These are phyloP conservation scores for Pentalonia nigronervosa DNA, from an alignment of 1,140 invertebrate species.

Conservation along the genomic window DNA sequence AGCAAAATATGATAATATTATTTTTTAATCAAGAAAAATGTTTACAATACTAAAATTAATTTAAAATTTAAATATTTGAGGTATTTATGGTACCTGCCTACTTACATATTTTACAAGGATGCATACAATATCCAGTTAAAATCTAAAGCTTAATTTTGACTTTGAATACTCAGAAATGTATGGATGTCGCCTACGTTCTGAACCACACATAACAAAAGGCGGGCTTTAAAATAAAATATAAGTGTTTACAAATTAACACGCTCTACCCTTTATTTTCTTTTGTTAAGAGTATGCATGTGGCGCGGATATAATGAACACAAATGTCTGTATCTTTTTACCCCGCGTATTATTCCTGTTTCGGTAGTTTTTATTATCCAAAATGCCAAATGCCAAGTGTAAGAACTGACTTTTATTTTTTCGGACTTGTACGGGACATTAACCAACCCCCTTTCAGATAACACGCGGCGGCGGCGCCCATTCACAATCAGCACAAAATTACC, in stretches of 20 bases:
- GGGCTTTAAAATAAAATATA: background rate
- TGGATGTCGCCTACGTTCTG: background rate
- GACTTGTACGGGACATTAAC: conserved; percentile 55
- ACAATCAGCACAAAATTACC: conserved; percentile 55
- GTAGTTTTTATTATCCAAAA: conserved; percentile 1
- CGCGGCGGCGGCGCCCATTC: conserved; percentile 28
- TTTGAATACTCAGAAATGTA: background rate
- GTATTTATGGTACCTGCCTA: background rate
- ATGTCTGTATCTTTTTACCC: background rate
- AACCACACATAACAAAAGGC: background rate
- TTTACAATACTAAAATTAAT: too few relatives aligned
- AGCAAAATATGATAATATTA: background rate
- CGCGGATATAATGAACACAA: background rate
- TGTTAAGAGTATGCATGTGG: background rate
- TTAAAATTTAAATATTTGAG: background rate
- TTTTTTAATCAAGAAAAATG: background rate
- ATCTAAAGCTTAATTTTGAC: background rate
- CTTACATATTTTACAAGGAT: background rate
- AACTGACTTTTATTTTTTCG: conserved; percentile 53
- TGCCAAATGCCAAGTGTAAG: conserved; percentile 33
- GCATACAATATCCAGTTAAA: background rate
- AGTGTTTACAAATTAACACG: conserved; percentile 22
- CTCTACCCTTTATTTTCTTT: conserved; percentile 22
- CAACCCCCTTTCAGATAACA: conserved; percentile 43
- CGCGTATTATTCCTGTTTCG: background rate